Conservation (phyloP, 2,797 vertebrate species). For the Perodicticus potto region DNA sequence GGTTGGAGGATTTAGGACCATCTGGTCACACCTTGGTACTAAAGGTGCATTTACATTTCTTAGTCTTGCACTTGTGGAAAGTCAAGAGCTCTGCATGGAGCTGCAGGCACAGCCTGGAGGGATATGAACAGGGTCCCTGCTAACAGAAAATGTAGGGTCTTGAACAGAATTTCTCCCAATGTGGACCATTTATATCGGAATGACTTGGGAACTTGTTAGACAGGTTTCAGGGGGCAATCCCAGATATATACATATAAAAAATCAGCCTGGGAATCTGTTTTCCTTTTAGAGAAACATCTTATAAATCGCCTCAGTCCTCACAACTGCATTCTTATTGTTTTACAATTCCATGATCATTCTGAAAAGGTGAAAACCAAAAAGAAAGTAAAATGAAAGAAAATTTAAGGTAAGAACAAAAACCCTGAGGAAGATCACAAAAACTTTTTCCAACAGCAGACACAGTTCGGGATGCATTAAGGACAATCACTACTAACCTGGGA, state of each 20-base stretch:
- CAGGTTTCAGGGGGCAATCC: background rate
- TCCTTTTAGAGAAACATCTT: background rate
- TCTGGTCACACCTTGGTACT: background rate
- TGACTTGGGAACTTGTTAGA: background rate
- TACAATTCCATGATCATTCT: too few species aligned
- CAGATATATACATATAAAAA: too few species aligned
- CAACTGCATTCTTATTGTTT: background rate
- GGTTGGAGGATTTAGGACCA: background rate
- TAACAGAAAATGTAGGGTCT: rapidly evolving
- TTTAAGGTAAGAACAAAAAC: background rate
- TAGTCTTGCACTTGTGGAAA: background rate
- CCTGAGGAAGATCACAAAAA: background rate
- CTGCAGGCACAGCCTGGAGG: background rate
- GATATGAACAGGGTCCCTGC: background rate
- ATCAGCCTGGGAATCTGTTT: too few species aligned
- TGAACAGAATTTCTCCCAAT: background rate
- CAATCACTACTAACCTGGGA: background rate
- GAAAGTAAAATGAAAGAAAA: too few species aligned
- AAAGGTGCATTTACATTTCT: background rate
- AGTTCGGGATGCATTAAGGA: background rate
- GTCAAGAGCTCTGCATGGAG: background rate
- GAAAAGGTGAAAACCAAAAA: background rate
- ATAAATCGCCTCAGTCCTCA: background rate
- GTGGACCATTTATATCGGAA: background rate
- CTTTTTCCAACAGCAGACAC: background rate